Evolutionary conservation across 2,888 invertebrate genomes (phyloP), one percentile per base, ranked within the genome.

Genomic region (Lagria hirta): DNA sequence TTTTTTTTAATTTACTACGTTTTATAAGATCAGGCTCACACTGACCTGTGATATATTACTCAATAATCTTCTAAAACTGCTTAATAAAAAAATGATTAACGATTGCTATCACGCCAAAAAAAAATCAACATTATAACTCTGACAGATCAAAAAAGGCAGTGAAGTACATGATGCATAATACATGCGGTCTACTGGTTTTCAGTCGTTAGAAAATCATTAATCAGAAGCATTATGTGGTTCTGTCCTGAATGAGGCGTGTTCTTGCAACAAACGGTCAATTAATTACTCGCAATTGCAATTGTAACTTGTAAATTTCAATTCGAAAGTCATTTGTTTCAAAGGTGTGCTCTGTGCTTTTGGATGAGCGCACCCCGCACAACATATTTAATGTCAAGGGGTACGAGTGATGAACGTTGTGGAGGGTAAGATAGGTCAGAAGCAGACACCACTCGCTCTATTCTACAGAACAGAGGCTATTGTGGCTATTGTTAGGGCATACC

Each of bases 401-500:
- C 30, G 43, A 16, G 36, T 43, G 43, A 43, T 43, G 32, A 27
- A 43, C 43, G 43, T 23, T 37, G 16, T 37, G 21, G 30, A 11
- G 43, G 16, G 32, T 15, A 37, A 21, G 30, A 24, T 37, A 24
- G 44, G 44, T 44, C 44, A 44, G 38, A 44, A 38, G 33, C 44
- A 44, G 44, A 38, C 26, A 38, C 38, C 23, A 28, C 43, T 38
- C 34, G 38, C 38, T 32, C 44, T 38, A 44, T 44, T 44, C 44
- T 38, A 38, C 37, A 32, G 37, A 37, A 44, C 38, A 33, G 38
- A 18, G 33, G 38, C 38, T 33, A 44, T 44, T 44, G 44, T 44
- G 44, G 44, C 38, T 38, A 44, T 44, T 44, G 44, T 44, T 44
- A 33, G 38, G 38, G 38, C 44, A 27, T 16, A 33, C 44, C 38